Evolutionary conservation across 2,888 invertebrate genomes (phyloP).

Genomic region (Andricus curvator): DNA sequence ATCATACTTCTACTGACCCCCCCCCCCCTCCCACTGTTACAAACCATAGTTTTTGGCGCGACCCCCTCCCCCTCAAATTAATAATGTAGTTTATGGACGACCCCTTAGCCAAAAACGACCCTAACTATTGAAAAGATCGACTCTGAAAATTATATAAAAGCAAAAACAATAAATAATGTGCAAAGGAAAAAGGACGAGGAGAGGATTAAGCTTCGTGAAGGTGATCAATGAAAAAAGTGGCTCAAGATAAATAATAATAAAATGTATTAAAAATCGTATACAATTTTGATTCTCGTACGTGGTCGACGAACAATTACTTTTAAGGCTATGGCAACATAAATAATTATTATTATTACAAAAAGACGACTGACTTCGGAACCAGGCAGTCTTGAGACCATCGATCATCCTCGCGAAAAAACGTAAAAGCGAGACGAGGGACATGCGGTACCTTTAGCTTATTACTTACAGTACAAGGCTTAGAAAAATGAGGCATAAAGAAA

Average conservation of each 20-base stretch:
- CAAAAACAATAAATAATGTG: not conserved
- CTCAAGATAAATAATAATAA: slow-evolving; percentile 74
- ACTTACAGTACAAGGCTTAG: not conserved
- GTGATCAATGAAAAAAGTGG: slow-evolving; percentile 50
- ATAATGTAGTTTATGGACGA: no score
- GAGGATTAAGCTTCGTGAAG: slow-evolving; percentile 15
- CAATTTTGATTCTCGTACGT: slow-evolving; percentile 74
- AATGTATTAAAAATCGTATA: slow-evolving; percentile 77
- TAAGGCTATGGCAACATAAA: slow-evolving; percentile 71
- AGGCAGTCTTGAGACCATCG: slow-evolving; percentile 50
- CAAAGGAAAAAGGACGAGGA: not conserved
- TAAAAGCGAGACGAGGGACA: slow-evolving; percentile 47
- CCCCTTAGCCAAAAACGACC: no score
- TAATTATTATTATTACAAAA: slow-evolving; percentile 53
- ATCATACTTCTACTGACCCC: no score
- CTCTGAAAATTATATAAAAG: no score
- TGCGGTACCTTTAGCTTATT: slow-evolving; percentile 22
- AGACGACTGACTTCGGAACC: slow-evolving; percentile 56
- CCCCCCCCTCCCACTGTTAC: no score
- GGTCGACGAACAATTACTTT: slow-evolving; percentile 63
- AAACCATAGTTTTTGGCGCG: no score
- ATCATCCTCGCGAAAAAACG: slow-evolving; percentile 40
- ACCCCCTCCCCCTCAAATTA: no score
- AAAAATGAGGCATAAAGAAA: not conserved
- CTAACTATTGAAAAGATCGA: no score